Evolutionary conservation across 1,140 invertebrate genomes (phyloP), one percentile per base, ranked within the genome.

Genomic region (Bombus terrestris): DNA sequence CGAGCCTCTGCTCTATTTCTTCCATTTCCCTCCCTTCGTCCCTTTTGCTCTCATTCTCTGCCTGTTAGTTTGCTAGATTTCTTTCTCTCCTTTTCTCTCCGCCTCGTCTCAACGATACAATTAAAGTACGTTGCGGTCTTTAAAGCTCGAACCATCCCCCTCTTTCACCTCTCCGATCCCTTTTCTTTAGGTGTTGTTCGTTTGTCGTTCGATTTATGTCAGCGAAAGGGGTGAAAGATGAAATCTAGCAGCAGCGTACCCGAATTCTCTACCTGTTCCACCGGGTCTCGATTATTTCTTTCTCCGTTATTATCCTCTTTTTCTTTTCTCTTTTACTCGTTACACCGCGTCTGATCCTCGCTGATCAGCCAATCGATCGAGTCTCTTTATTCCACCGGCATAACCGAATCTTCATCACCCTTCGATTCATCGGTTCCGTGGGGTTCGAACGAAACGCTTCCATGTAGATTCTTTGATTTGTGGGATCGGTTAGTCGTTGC

Each of bases 101-200:
- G 5, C 15, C 53, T 57, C 73, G 76, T 72, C 74, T 81, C 81
- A 71, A 87, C 86, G 91, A 92, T 92, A 93, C 92, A 93, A 93
- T 93, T 93, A 93, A 93, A 92, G 92, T 93, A 93, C 92, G 92
- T 93, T 93, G 92, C 92, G 92, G 89, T 92, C 82, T 88, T 89
- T 87, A 87, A 85, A 86, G 87, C 47, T 9, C 22, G 41, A n/a
- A 32, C 13, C 66, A 68, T 22, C 37, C 25, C 39, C 47, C 77
- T 79, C 71, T 47, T 32, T 8, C n/a, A 6, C 79, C 76, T 39
- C 76, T 59, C 68, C 64, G 77, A 22, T 59, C 69, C 72, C 76
- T 41, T 79, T 15, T 47, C 64, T 37, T 41, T 9, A 3, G 32
- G 37, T 66, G 66, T 9, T 75, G 53, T 83, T 88, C 86, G 86